Base-by-base conservation (phyloP, 2,113 vertebrate species). In the Tachycineta bicolor region DNA sequence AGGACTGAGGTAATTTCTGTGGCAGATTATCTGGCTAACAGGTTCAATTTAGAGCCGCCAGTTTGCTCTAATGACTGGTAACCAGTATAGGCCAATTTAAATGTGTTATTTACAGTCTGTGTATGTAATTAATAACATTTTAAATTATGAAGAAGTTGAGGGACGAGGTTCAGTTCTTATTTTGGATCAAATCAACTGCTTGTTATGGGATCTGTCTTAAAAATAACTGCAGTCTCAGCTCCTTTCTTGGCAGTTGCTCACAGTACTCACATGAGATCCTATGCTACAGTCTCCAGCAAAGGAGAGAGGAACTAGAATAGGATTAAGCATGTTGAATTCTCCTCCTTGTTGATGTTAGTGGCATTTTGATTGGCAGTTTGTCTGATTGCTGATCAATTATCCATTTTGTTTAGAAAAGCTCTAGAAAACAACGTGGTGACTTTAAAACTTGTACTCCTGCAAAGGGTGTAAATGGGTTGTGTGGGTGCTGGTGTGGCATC, bases 401-500 rank as follows among this genome's bases (percentile, higher is more conserved):
- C 44, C 10, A 7, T 62, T 76, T 64, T 11, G 5, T 26, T 16
- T 50, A 21, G 39, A 68, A 79, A 82, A 65, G 29, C 50, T 70
- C 46, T 63, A 34, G 47, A 49, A 52, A 83, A 6, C 46, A 43
- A 16, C 7, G 2, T 2, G 21, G 15, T 83, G 43, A 29, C n/a
- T 88, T 78, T 25, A 34, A 69, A 76, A 29, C 14, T 14, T 2
- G 5, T 39, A 19, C 8, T 55, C 4, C 21, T 50, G 14, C 37
- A 28, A 1, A 0, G 6, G 24, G 7, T 76, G 2, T n/a, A 46
- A 60, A 43, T 67, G 1, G 3, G 6, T 44, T 25, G 11, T 64
- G 49, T 60, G 41, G 49, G 9, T 16, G 14, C n/a, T 80, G 59
- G 10, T 33, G 22, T 78, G 0, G 0, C 28, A 8, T 55, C 50